Base-by-base conservation (phyloP, 2,888 invertebrate genomes). In the Aleiodes alternator region DNA sequence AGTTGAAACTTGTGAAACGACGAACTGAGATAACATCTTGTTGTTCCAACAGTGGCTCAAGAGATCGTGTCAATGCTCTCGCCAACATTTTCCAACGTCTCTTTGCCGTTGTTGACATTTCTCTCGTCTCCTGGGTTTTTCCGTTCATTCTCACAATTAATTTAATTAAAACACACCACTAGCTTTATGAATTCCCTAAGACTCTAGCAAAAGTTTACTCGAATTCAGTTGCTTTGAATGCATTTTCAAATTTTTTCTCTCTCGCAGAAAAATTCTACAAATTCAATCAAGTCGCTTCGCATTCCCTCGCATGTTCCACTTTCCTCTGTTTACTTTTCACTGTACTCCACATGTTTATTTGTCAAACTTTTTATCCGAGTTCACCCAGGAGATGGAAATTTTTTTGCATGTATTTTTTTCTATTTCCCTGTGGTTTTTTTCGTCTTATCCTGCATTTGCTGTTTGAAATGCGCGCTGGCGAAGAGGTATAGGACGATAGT, bases 81-180 rank as follows among this genome's bases (percentile, higher is more conserved):
- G 94, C 94, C 82, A 94, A 90, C 66, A 94, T 92, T 78, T 92
- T 92, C 94, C 94, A 94, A 82, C 94, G 92, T 85, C 92, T 92
- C 78, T 93, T 91, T 29, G 94, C 94, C 79, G 81, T 84, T 73
- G 70, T 87, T n/a, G 79, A 81, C 56, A 82, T 82, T 51, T 81
- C 75, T 59, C 82, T 76, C 6, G 61, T 57, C n/a, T 38, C 78
- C 55, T 77, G 78, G 64, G 69, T 72, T 38, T 70, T 78, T 55
- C 55, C 71, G 53, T 57, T 72, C 78, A 79, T 80, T 34, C 75
- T 59, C 70, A n/a, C 48, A 43, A 43, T 11, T 3, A 43, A 43
- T 43, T 43, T 11, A 9, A 43, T 43, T 11, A 8, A 43, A 43
- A 43, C 43, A 43, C 38, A 8, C 38, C 38, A 8, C 9, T 1